Evolutionary conservation across 2,888 invertebrate species (phyloP).

Genomic region (Escarpia spicata): DNA sequence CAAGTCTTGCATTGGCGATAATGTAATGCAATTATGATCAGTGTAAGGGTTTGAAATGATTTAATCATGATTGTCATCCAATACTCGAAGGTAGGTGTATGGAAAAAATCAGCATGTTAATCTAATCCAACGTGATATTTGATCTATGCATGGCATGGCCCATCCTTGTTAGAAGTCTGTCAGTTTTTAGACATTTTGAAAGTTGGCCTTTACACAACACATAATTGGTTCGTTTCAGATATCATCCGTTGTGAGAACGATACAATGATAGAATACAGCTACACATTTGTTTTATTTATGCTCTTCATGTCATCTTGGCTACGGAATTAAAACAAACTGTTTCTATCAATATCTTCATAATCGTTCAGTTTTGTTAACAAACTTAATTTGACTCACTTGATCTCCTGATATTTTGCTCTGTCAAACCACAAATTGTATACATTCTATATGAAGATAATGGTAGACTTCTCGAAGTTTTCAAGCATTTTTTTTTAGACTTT

Average conservation of each 20-base stretch:
- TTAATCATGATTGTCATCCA: neutral
- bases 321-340: too few species aligned
- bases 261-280: neutral
- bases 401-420: neutral
- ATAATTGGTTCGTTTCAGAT: neutral
- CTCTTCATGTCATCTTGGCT: neutral
- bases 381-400: neutral
- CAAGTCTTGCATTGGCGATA: too few species aligned
- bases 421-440: neutral
- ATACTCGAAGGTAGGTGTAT: neutral
- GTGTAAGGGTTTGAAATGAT: too few species aligned
- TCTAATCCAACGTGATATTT: too few species aligned
- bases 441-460: too few species aligned
- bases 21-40: too few species aligned
- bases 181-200: neutral
- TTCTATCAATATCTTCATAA: too few species aligned
- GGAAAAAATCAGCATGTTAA: too few species aligned
- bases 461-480: neutral
- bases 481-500: neutral
- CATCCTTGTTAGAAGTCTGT: too few species aligned
- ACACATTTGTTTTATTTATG: neutral
- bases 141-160: too few species aligned
- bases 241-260: neutral
- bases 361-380: neutral
- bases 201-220: neutral